These are phyloP conservation scores for Lepidurus arcticus DNA, from an alignment of 1,140 invertebrate genomes.

Conservation along the genomic window DNA sequence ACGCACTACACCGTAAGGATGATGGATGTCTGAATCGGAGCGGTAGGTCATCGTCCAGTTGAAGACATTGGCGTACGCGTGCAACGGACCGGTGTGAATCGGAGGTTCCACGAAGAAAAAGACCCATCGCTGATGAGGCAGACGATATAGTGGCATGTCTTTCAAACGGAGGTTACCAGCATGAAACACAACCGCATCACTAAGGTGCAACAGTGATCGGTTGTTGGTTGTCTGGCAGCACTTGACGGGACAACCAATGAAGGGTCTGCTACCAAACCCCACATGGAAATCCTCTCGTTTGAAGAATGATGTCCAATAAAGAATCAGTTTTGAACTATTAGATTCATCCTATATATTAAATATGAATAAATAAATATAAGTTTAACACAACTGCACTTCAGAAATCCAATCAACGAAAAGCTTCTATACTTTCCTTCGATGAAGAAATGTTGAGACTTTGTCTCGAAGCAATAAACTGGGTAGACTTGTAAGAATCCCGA, in stretches of 20 bases:
- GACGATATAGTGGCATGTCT: slow-evolving; percentile 33
- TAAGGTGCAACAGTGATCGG: slow-evolving; percentile 36
- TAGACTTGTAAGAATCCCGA: no score
- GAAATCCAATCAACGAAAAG: no score
- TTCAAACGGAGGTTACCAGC: slow-evolving; percentile 28
- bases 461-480: no score
- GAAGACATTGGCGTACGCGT: background rate
- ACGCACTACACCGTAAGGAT: background rate
- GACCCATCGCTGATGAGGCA: slow-evolving; percentile 35
- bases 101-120: slow-evolving; percentile 36
- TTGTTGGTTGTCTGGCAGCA: slow-evolving; percentile 46
- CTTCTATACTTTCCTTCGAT: no score
- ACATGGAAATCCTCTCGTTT: background rate
- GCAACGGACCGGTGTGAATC: background rate
- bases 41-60: slow-evolving; percentile 5
- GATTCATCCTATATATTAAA: no score
- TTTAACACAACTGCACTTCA: no score
- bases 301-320: no score
- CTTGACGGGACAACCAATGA: slow-evolving; percentile 48
- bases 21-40: background rate
- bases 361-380: no score
- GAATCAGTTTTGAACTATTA: no score
- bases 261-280: background rate
- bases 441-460: no score
- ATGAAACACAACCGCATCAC: slow-evolving; percentile 38